Conservation (phyloP, 1,140 invertebrate species). For the Drosophila lowei region DNA sequence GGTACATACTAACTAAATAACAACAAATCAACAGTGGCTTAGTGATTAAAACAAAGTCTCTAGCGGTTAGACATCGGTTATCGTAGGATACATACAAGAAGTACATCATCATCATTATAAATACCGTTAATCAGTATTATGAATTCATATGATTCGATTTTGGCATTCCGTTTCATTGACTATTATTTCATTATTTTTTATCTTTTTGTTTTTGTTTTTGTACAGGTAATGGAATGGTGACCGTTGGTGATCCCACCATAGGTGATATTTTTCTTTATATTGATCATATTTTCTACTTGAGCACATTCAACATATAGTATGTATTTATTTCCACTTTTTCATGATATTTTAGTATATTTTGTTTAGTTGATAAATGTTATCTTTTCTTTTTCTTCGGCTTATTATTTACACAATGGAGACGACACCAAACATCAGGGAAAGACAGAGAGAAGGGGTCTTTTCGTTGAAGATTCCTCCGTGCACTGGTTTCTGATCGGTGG, state of each 20-base stretch:
- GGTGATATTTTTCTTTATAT: conserved; percentile 29
- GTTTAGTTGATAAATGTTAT: conserved; percentile 6
- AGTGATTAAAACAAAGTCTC: conserved; percentile 33
- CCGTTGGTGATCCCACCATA: conserved; percentile 42
- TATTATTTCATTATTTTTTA: conserved; percentile 9
- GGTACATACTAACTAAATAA: conserved; percentile 6
- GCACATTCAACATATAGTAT: conserved; percentile 31
- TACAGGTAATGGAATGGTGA: conserved; percentile 69
- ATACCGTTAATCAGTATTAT: not conserved
- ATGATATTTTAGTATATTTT: conserved; percentile 33
- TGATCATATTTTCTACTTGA: conserved; percentile 49
- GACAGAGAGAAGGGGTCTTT: conserved; percentile 9
- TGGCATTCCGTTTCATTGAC: conserved; percentile 24
- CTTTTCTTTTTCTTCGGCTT: conserved; percentile 24
- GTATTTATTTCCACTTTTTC: conserved; percentile 33
- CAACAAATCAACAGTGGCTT: conserved; percentile 46
- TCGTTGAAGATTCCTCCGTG: conserved; percentile 35
- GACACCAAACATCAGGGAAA: conserved; percentile 27
- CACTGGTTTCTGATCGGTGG: conserved; percentile 34
- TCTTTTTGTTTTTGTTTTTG: conserved; percentile 47
- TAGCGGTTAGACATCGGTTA: conserved; percentile 42
- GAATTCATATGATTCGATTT: conserved; percentile 31
- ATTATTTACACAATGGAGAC: conserved; percentile 46
- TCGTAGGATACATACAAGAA: conserved; percentile 19
- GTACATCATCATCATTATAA: conserved; percentile 24